A percentile compares a stretch with the other conserved stretches of the same genome.
These are phyloP conservation scores for Graptemys geographica DNA, from an alignment of 2,797 vertebrate genomes.

Conservation along the genomic window DNA sequence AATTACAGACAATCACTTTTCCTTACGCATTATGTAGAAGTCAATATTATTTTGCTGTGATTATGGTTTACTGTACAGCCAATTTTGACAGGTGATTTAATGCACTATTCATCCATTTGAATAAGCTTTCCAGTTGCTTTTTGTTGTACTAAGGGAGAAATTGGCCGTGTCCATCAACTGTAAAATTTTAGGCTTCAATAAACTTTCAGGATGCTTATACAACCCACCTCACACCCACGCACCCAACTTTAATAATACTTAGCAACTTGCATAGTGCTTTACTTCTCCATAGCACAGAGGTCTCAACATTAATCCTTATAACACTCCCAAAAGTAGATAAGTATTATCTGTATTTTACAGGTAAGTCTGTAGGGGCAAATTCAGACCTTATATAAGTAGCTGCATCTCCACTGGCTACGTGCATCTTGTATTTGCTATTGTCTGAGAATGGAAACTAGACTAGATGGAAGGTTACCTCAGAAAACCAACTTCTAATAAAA, in stretches of 20 bases:
- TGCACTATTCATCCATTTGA: neutral
- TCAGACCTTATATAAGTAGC: neutral
- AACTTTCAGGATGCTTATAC: neutral
- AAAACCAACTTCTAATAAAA: neutral
- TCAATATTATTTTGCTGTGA: slow-evolving; percentile 14
- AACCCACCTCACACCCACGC: neutral
- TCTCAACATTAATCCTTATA: neutral
- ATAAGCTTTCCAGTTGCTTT: slow-evolving; percentile 5
- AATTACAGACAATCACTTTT: slow-evolving; percentile 4
- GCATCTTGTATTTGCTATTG: neutral
- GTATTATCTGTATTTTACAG: neutral
- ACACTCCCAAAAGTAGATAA: neutral
- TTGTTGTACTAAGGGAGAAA: neutral
- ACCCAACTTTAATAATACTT: neutral
- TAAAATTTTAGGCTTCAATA: neutral
- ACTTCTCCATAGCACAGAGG: neutral
- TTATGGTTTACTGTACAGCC: neutral
- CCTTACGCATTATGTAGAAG: neutral
- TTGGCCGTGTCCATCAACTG: neutral
- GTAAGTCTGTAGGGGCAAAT: neutral
- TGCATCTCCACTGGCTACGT: neutral
- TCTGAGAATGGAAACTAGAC: neutral
- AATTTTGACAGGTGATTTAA: slow-evolving; percentile 7
- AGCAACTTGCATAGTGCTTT: neutral
- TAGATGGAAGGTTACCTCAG: neutral